These are phyloP conservation scores for Physocephala rufipes DNA, from an alignment of 2,888 invertebrate genomes.

Conservation along the genomic window DNA sequence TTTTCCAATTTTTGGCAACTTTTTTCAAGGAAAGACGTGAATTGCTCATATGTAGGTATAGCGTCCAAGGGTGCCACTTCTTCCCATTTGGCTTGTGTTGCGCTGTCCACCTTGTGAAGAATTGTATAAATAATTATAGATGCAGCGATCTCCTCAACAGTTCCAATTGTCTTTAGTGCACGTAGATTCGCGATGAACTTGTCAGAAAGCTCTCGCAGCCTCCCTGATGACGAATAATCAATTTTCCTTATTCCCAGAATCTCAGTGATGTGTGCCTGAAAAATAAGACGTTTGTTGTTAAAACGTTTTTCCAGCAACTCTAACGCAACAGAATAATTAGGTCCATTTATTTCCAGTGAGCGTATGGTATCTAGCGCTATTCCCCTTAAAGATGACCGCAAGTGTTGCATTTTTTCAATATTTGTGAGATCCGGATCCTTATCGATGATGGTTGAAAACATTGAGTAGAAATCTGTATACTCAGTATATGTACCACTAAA, in stretches of 20 bases:
- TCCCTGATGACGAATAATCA: conserved; percentile 31
- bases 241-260: conserved; percentile 35
- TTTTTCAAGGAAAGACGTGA: conserved; percentile 34
- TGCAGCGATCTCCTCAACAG: conserved; percentile 35
- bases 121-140: conserved; percentile 33
- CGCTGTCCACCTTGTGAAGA: conserved; percentile 22
- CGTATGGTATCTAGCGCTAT: background rate
- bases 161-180: conserved; percentile 29
- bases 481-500: conserved; percentile 18
- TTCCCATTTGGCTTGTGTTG: conserved; percentile 35
- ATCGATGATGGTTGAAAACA: conserved; percentile 30
- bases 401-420: background rate
- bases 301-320: conserved; percentile 29
- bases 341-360: background rate
- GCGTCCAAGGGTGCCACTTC: conserved; percentile 29
- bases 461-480: conserved; percentile 29
- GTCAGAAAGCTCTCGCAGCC: conserved; percentile 37
- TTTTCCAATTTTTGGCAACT: conserved; percentile 39
- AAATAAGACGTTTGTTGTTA: conserved; percentile 35
- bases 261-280: conserved; percentile 40
- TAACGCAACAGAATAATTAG: conserved; percentile 20
- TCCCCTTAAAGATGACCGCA: background rate
- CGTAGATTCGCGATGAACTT: conserved; percentile 34
- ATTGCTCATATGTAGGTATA: conserved; percentile 35
- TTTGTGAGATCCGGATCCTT: conserved; percentile 24